Percentiles rank a stretch among this genome's conserved stretches.
Evolutionary conservation across 2,888 invertebrate genomes (phyloP).

Genomic region (Cheilosia impressa): DNA sequence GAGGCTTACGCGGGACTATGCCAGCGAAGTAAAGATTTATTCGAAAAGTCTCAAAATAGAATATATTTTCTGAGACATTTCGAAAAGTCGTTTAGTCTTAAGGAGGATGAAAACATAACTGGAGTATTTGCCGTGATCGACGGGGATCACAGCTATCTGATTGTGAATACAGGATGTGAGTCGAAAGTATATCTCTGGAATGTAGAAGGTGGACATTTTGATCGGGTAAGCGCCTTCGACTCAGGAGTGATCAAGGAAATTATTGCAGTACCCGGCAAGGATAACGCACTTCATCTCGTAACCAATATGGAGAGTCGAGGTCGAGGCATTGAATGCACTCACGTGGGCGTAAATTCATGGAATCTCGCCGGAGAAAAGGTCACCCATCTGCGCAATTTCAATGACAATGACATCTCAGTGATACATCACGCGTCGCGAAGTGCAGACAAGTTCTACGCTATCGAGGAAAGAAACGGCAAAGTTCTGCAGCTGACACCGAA

Average conservation of each 20-base stretch:
- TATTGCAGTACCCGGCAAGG: constrained; percentile 79
- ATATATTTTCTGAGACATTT: constrained; percentile 84
- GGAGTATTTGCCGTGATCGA: constrained; percentile 75
- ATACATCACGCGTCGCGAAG: constrained; percentile 74
- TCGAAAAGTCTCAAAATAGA: constrained; percentile 80
- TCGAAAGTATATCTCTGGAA: constrained; percentile 84
- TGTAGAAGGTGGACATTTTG: constrained; percentile 77
- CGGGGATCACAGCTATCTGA: constrained; percentile 73
- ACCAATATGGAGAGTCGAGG: constrained; percentile 77
- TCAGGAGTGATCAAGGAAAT: constrained; percentile 84
- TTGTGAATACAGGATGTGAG: constrained; percentile 83
- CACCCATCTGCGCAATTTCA: constrained; percentile 42
- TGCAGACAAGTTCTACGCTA: constrained; percentile 82
- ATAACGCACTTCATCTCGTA: constrained; percentile 80
- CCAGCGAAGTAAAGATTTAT: constrained; percentile 78
- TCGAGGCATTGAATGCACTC: constrained; percentile 76
- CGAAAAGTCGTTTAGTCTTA: constrained; percentile 80
- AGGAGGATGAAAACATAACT: constrained; percentile 47
- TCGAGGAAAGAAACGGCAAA: constrained; percentile 75
- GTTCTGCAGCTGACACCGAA: constrained; percentile 77
- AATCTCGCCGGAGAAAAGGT: constrained; percentile 66
- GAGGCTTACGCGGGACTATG: constrained; percentile 79
- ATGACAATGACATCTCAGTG: constrained; percentile 77
- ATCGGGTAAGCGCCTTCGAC: constrained; percentile 78
- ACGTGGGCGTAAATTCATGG: constrained; percentile 79